Evolutionary conservation across 2,888 invertebrate genomes (phyloP).

Genomic region (Pseudoips prasinana): DNA sequence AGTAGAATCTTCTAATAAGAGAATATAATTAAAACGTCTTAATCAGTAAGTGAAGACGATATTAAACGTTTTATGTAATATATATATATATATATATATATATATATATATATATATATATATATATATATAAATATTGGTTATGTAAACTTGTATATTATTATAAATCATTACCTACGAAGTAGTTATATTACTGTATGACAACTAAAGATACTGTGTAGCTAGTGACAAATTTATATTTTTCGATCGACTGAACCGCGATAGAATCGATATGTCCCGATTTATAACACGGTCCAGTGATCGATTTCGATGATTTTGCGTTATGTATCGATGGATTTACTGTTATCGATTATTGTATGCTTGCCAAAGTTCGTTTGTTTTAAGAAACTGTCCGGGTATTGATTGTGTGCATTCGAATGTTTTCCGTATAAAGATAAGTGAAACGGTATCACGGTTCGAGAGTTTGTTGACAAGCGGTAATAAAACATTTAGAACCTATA

Average conservation of each 20-base stretch:
- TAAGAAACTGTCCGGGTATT: slow-evolving; percentile 21
- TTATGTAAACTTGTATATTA: too few relatives aligned
- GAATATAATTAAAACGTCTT: too few relatives aligned
- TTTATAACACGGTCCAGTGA: slow-evolving; percentile 72
- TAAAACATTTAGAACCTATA: background rate
- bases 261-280: slow-evolving; percentile 74
- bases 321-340: slow-evolving; percentile 54
- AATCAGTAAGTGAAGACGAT: too few relatives aligned
- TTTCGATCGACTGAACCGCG: slow-evolving; percentile 70
- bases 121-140: too few relatives aligned
- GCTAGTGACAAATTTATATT: slow-evolving; percentile 82
- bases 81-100: too few relatives aligned
- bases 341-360: slow-evolving; percentile 50
- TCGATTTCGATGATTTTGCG: slow-evolving; percentile 71
- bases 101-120: too few relatives aligned
- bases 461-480: background rate
- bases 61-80: too few relatives aligned
- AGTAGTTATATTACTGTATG: too few relatives aligned
- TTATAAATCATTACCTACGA: too few relatives aligned
- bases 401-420: slow-evolving; percentile 7
- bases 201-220: too few relatives aligned
- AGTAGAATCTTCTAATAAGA: too few relatives aligned
- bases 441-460: slow-evolving; percentile 6
- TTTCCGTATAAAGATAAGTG: slow-evolving; percentile 9
- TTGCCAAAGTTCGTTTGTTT: slow-evolving; percentile 38